Conservation (phyloP, 2,797 vertebrate species). For the Lepus townsendii region DNA sequence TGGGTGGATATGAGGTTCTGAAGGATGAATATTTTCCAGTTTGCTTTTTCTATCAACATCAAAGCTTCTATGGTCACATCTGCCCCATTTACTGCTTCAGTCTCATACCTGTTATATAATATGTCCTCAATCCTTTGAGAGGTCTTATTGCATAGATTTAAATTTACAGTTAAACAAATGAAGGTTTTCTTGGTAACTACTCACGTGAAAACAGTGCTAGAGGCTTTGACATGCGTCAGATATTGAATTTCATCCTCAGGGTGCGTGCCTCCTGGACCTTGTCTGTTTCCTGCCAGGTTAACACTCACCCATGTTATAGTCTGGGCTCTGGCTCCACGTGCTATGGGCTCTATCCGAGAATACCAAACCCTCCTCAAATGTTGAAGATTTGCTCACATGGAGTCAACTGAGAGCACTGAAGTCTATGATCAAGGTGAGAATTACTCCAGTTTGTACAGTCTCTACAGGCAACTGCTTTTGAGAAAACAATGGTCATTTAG, state of each 20-base stretch:
- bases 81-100: slow-evolving; percentile 54
- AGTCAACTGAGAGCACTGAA: background rate
- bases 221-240: background rate
- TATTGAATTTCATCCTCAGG: slow-evolving; percentile 6
- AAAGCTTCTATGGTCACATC: slow-evolving; percentile 73
- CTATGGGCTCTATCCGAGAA: background rate
- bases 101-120: slow-evolving; percentile 56
- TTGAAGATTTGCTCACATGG: background rate
- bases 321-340: background rate
- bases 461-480: background rate
- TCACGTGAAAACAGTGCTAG: slow-evolving; percentile 29
- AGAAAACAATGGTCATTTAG: background rate
- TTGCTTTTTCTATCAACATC: slow-evolving; percentile 76
- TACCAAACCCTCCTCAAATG: background rate
- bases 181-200: slow-evolving; percentile 51
- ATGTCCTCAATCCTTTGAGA: slow-evolving; percentile 60
- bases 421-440: background rate
- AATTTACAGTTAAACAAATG: slow-evolving; percentile 54
- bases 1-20: slow-evolving; percentile 84
- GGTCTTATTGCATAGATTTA: slow-evolving; percentile 62
- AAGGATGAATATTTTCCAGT: slow-evolving; percentile 85
- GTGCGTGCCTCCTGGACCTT: background rate
- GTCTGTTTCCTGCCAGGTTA: background rate
- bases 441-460: background rate
- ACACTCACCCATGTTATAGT: background rate